These are phyloP conservation scores for Caenorhabditis sp. DNA, from an alignment of 2,888 invertebrate genomes.

Conservation along the genomic window DNA sequence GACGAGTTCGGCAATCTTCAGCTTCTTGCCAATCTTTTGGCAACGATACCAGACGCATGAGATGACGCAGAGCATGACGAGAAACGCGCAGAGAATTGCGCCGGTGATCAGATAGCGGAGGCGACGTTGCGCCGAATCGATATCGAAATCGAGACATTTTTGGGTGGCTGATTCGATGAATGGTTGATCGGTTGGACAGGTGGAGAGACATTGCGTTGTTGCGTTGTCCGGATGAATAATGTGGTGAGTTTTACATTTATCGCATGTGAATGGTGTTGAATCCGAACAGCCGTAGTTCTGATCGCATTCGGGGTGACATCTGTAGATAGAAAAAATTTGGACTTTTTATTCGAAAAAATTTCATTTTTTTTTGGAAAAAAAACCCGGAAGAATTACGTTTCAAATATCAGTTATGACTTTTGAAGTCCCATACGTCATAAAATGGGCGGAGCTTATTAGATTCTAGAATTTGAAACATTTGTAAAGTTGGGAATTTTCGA, in stretches of 20 bases:
- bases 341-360: neutral
- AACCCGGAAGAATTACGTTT: no score
- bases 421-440: no score
- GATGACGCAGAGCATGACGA: constrained; percentile 40
- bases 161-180: constrained; percentile 27
- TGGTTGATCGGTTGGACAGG: constrained; percentile 48
- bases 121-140: constrained; percentile 25
- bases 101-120: constrained; percentile 27
- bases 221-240: neutral
- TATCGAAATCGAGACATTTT: constrained; percentile 45
- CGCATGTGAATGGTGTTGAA: constrained; percentile 20
- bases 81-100: constrained; percentile 19
- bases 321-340: neutral
- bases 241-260: constrained; percentile 12
- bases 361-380: no score
- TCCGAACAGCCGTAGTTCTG: constrained; percentile 44
- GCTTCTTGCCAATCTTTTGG: constrained; percentile 29
- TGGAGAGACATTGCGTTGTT: constrained; percentile 36
- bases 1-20: constrained; percentile 38
- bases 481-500: neutral
- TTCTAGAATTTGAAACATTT: no score
- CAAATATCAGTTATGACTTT: no score
- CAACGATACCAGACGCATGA: constrained; percentile 33
- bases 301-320: constrained; percentile 53
- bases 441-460: no score